Evolutionary conservation across 2,113 vertebrate species (phyloP).

Genomic region (Galemys pyrenaicus): DNA sequence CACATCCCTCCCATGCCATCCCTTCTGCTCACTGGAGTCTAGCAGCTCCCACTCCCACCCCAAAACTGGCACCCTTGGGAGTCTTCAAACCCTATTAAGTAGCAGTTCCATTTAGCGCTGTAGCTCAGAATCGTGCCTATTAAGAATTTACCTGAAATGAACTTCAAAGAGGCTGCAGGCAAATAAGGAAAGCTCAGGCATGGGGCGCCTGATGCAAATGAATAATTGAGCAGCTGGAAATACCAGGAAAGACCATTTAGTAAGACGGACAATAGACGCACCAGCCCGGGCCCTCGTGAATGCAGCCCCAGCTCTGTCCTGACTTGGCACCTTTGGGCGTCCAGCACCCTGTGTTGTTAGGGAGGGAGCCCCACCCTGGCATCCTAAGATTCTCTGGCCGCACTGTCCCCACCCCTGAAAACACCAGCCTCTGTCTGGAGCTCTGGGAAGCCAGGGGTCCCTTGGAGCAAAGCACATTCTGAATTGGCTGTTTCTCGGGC

Average conservation of each 20-base stretch:
- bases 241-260: slow-evolving; percentile 6
- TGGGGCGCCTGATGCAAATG: slow-evolving; percentile 50
- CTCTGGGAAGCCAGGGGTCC: no score
- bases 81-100: slow-evolving; percentile 72
- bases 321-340: no score
- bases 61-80: slow-evolving; percentile 31
- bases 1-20: slow-evolving; percentile 31
- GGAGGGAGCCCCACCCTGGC: background rate
- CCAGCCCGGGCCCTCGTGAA: background rate
- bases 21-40: background rate
- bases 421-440: background rate
- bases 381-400: background rate
- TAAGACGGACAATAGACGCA: rapidly evolving
- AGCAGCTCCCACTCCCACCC: background rate
- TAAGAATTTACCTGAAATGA: slow-evolving; percentile 74
- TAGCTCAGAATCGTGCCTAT: slow-evolving; percentile 67
- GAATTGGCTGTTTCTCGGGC: background rate
- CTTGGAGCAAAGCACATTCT: background rate
- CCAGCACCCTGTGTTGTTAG: rapidly evolving
- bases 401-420: background rate
- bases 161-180: slow-evolving; percentile 60
- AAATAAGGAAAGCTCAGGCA: rapidly evolving
- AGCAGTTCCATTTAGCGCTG: slow-evolving; percentile 66
- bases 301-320: background rate
- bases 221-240: slow-evolving; percentile 76